Percentiles rank a stretch among this genome's conserved stretches.
phyloP scores from a whole-genome alignment of 92 coral and sea anemone genomes.

The Bergia puertoricense region DNA sequence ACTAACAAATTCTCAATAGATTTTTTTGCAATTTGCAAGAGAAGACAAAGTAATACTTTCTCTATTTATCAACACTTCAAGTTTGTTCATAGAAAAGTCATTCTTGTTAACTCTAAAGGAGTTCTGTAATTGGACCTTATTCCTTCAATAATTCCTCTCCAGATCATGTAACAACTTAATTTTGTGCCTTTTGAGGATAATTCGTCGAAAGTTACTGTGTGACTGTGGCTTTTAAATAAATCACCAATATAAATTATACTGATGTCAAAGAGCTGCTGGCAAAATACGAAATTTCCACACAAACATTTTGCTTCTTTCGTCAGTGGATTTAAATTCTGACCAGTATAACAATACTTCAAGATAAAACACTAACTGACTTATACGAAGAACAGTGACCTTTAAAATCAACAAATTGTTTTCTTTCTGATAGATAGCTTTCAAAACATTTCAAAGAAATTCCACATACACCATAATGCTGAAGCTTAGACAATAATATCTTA shows the following conservation, averaged over 20 bases:
- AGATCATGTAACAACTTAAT: background rate
- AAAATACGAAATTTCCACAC: no score
- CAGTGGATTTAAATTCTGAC: no score
- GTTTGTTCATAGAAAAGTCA: background rate
- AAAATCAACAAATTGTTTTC: no score
- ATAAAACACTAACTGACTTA: no score
- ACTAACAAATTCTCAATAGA: background rate
- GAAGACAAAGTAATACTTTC: background rate
- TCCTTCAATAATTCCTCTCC: slow-evolving; percentile 6
- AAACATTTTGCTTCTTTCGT: no score
- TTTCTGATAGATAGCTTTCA: no score
- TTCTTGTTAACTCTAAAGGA: background rate
- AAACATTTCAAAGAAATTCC: no score
- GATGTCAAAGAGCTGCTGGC: background rate
- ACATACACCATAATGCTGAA: no score
- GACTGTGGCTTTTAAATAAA: background rate
- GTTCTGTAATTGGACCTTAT: background rate
- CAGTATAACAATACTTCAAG: no score
- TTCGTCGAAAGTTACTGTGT: background rate
- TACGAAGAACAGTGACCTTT: no score
- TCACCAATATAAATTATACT: background rate
- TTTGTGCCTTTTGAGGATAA: background rate
- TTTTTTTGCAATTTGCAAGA: background rate
- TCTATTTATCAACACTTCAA: background rate
- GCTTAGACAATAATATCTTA: no score